A percentile compares a stretch with the other conserved stretches of the same genome.
Evolutionary conservation across 2,888 invertebrate genomes (phyloP).

Genomic region (Drosophila subquinaria): DNA sequence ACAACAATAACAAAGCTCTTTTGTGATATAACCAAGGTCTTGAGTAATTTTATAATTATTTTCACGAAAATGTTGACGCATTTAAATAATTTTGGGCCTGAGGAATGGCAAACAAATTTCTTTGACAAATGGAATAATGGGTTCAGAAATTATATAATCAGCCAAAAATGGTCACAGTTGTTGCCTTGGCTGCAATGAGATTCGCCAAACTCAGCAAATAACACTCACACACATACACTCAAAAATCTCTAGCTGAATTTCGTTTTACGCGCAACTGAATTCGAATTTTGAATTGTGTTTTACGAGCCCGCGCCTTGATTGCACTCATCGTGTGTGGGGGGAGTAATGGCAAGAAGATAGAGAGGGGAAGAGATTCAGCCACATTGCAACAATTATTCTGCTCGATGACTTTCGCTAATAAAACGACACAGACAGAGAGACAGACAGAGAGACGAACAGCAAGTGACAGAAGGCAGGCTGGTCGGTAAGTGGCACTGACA

Average conservation of each 20-base stretch:
- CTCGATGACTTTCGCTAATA: constrained; percentile 83
- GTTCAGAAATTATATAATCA: constrained; percentile 70
- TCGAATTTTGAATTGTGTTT: constrained; percentile 69
- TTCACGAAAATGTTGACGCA: constrained; percentile 56
- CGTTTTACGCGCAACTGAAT: constrained; percentile 74
- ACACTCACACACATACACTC: constrained; percentile 8
- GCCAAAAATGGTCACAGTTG: constrained; percentile 68
- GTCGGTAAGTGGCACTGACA: constrained; percentile 34
- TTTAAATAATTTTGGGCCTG: constrained; percentile 64
- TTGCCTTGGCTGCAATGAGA: constrained; percentile 59
- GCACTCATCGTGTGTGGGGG: constrained; percentile 39
- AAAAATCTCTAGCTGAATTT: constrained; percentile 43
- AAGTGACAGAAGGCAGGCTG: constrained; percentile 39
- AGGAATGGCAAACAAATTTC: constrained; percentile 47
- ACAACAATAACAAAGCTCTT: too few relatives aligned
- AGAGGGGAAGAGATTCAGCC: constrained; percentile 22
- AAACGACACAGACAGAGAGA: constrained; percentile 52
- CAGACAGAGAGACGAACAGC: constrained; percentile 15
- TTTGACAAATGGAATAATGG: constrained; percentile 71
- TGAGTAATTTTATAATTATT: constrained; percentile 60
- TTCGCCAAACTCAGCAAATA: constrained; percentile 44
- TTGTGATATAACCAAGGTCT: constrained; percentile 63
- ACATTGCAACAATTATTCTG: constrained; percentile 82
- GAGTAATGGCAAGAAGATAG: constrained; percentile 34
- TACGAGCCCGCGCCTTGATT: constrained; percentile 71